A percentile compares a stretch with the other conserved stretches of the same genome.
Evolutionary conservation across 2,113 vertebrate genomes (phyloP).

Genomic region (Eidolon helvum): DNA sequence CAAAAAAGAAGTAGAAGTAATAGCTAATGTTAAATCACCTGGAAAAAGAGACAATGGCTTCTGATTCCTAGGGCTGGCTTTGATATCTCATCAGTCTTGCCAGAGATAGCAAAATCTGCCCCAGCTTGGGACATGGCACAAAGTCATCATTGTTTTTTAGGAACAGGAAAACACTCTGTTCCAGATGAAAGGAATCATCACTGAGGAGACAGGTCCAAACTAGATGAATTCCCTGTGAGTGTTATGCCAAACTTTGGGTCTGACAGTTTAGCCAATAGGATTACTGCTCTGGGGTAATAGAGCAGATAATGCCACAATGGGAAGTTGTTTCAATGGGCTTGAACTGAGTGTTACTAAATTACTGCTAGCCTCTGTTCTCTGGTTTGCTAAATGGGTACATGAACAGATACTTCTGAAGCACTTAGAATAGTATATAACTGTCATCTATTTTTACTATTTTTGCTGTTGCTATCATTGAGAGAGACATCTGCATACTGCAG

Average conservation of each 20-base stretch:
- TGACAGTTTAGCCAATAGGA: neutral
- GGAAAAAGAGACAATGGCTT: neutral
- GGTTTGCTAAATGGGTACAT: neutral
- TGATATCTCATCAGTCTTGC: neutral
- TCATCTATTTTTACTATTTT: neutral
- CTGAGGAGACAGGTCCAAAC: neutral
- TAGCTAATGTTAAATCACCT: neutral
- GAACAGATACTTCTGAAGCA: neutral
- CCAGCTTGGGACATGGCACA: accelerated
- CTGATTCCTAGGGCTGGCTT: neutral
- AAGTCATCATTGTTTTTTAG: neutral
- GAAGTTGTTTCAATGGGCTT: neutral
- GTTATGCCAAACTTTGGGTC: neutral
- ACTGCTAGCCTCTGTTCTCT: neutral
- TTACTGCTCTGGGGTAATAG: accelerated
- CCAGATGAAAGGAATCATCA: neutral
- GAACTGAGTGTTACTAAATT: neutral
- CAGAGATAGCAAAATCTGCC: neutral
- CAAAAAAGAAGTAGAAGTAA: neutral
- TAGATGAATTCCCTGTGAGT: accelerated
- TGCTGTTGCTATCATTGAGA: neutral
- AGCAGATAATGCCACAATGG: accelerated
- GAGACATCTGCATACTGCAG: accelerated
- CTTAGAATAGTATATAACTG: neutral
- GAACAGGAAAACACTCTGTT: neutral